phyloP scores from a whole-genome alignment of 2,113 vertebrate species.

The Cinclus mexicanus region DNA sequence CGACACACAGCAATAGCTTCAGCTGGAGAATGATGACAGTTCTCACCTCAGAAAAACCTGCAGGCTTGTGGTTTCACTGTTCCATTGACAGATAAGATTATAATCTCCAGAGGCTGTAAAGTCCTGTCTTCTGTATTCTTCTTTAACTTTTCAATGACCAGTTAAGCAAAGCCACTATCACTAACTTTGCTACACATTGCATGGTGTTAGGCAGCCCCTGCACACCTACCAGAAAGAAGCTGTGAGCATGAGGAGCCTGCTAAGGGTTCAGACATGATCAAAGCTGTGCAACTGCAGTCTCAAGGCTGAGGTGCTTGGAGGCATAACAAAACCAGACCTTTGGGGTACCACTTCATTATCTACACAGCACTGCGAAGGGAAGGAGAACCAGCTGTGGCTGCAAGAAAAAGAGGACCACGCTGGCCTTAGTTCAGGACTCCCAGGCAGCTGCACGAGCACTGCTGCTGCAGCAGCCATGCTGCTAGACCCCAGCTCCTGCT shows the following conservation, averaged over 20 bases:
- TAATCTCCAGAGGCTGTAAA: background rate
- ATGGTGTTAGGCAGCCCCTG: background rate
- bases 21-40: background rate
- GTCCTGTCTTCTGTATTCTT: background rate
- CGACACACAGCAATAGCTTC: background rate
- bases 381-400: background rate
- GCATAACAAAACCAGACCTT: background rate
- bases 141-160: background rate
- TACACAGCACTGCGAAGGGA: background rate
- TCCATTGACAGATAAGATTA: background rate
- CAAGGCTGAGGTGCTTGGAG: background rate
- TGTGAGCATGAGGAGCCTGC: background rate
- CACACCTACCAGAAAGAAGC: background rate
- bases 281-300: background rate
- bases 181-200: background rate
- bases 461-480: background rate
- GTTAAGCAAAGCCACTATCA: background rate
- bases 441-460: background rate
- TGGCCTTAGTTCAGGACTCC: background rate
- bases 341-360: background rate
- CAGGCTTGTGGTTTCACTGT: background rate
- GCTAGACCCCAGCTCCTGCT: too few relatives aligned
- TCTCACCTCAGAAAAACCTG: background rate
- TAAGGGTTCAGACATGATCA: background rate
- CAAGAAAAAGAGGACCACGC: background rate